A percentile compares a stretch with the other conserved stretches of the same genome.
phyloP scores from a whole-genome alignment of 2,888 invertebrate genomes.

The Marronus borbonicus region DNA sequence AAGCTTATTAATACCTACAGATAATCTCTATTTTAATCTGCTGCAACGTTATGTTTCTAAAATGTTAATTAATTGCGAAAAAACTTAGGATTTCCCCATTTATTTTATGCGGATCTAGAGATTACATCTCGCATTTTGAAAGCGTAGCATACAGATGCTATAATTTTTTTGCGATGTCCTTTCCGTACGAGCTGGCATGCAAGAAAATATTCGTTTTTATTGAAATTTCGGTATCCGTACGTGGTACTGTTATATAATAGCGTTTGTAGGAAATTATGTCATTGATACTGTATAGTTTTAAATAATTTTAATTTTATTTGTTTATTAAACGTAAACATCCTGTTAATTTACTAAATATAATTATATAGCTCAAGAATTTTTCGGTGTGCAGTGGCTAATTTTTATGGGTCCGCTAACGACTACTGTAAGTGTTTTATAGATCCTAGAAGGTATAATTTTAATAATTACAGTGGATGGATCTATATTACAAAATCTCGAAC shows the following conservation, averaged over 20 bases:
- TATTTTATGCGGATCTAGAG: constrained; percentile 27
- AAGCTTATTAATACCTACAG: neutral
- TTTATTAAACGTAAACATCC: constrained; percentile 7
- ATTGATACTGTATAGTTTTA: neutral
- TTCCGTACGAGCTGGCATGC: neutral
- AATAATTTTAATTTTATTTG: constrained; percentile 11
- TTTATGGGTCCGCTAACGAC: neutral
- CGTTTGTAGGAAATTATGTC: too few relatives aligned
- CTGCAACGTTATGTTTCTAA: constrained; percentile 32
- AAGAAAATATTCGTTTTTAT: constrained; percentile 6
- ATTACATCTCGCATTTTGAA: constrained; percentile 31
- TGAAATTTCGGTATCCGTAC: neutral
- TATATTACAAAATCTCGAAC: constrained; percentile 5
- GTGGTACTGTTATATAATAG: neutral
- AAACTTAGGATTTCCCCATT: constrained; percentile 42
- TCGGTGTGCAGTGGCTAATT: neutral
- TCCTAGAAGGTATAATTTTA: constrained; percentile 4
- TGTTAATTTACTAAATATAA: neutral
- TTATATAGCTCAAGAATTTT: neutral
- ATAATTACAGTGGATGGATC: neutral
- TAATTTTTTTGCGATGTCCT: constrained; percentile 9
- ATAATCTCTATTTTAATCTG: constrained; percentile 32
- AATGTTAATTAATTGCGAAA: constrained; percentile 33
- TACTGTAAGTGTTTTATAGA: neutral
- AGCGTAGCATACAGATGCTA: constrained; percentile 9